These are phyloP conservation scores for Sarcophaga caerulescens DNA, from an alignment of 2,888 invertebrate species.

Conservation along the genomic window DNA sequence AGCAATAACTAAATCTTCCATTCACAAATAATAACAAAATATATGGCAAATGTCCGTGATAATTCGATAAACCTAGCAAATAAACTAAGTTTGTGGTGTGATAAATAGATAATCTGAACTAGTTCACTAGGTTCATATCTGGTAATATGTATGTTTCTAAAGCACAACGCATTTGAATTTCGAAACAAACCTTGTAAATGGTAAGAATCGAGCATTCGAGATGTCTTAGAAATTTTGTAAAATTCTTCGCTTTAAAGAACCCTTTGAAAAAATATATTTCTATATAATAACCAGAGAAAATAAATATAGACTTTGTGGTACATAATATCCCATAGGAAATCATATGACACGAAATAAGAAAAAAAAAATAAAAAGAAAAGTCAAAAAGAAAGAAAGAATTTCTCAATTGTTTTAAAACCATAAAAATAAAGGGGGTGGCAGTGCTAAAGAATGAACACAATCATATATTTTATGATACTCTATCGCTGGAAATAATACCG, in stretches of 20 bases:
- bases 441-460: background rate
- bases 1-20: too few species aligned
- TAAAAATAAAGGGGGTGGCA: conserved; percentile 34
- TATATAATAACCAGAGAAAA: background rate
- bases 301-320: background rate
- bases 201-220: too few species aligned
- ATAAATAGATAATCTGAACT: too few species aligned
- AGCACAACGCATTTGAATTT: too few species aligned
- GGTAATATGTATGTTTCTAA: too few species aligned
- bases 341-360: conserved; percentile 40
- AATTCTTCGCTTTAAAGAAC: background rate
- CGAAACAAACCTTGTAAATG: too few species aligned
- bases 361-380: background rate
- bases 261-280: background rate
- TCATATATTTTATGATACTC: conserved; percentile 13
- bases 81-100: too few species aligned
- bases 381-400: background rate
- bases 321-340: conserved; percentile 57
- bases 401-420: conserved; percentile 26
- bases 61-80: too few species aligned
- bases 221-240: too few species aligned
- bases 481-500: background rate
- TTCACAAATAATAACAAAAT: too few species aligned
- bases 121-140: too few species aligned
- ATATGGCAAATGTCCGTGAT: too few species aligned